Conservation (phyloP, 2,797 vertebrate genomes). For the Argentina silus region DNA sequence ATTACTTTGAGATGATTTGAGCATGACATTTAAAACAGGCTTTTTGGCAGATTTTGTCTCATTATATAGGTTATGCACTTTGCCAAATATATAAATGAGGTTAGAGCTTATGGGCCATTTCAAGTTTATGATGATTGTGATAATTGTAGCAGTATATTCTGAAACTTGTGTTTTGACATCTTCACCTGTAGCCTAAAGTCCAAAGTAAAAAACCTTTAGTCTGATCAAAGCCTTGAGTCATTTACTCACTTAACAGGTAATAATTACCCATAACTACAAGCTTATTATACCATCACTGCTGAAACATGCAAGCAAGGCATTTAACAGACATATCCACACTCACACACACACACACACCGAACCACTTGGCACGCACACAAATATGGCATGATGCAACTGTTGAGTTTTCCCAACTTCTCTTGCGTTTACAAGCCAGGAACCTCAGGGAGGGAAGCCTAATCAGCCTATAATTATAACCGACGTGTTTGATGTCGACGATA, state of each 20-base stretch:
- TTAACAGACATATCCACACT: not conserved
- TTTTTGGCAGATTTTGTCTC: too few species aligned
- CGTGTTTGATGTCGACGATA: conserved; percentile 9
- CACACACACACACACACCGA: not conserved
- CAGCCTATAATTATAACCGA: conserved; percentile 12
- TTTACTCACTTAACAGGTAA: conserved; percentile 16
- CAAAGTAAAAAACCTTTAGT: not conserved
- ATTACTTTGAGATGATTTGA: too few species aligned
- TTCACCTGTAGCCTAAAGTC: not conserved
- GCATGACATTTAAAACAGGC: too few species aligned
- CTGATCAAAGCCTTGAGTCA: conserved; percentile 11
- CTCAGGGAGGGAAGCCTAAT: not conserved
- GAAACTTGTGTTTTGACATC: not conserved
- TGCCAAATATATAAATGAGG: not conserved
- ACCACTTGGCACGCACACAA: not conserved
- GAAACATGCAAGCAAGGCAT: not conserved
- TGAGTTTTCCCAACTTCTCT: not conserved
- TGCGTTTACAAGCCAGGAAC: not conserved
- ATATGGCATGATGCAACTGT: conserved; percentile 10
- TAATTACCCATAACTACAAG: conserved; percentile 30
- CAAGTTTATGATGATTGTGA: not conserved
- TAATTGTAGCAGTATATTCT: not conserved
- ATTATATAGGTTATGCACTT: too few species aligned
- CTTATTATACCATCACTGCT: conserved; percentile 13
- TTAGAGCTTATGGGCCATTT: conserved; percentile 20